phyloP scores from a whole-genome alignment of 2,888 invertebrate species.

The Helleia helle region DNA sequence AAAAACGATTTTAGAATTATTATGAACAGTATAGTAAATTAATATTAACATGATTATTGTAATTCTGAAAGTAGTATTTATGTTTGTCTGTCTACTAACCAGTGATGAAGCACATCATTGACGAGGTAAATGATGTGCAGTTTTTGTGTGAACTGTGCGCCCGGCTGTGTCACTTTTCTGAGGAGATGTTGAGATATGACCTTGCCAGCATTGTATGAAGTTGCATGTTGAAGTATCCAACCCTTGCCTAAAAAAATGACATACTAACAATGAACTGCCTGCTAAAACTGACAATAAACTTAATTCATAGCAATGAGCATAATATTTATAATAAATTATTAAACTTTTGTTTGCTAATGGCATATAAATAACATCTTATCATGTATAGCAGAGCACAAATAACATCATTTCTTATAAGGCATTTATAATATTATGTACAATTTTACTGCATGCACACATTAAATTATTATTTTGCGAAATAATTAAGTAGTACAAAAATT shows the following conservation, averaged over 20 bases:
- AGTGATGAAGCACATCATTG: slow-evolving; percentile 98
- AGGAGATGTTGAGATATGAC: slow-evolving; percentile 93
- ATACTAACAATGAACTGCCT: too few species aligned
- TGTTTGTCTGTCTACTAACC: slow-evolving; percentile 75
- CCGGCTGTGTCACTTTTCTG: slow-evolving; percentile 82
- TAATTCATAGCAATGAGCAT: background rate
- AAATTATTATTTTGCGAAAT: too few species aligned
- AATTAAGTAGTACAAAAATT: too few species aligned
- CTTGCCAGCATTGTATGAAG: slow-evolving; percentile 85
- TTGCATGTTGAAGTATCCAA: slow-evolving; percentile 96
- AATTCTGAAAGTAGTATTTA: slow-evolving; percentile 19
- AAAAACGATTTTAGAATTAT: too few species aligned
- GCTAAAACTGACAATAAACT: too few species aligned
- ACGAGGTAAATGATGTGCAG: slow-evolving; percentile 98
- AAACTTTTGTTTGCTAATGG: background rate
- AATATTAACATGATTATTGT: background rate
- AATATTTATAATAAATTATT: too few species aligned
- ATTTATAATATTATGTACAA: too few species aligned
- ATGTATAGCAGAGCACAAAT: too few species aligned
- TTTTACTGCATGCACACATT: background rate
- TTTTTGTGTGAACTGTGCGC: slow-evolving; percentile 89
- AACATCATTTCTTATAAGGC: too few species aligned
- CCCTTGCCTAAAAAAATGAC: slow-evolving; percentile 80
- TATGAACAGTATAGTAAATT: too few species aligned
- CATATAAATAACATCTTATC: too few species aligned